Base-by-base conservation (phyloP, 2,888 invertebrate genomes). In the Notocelia uddmanniana region DNA sequence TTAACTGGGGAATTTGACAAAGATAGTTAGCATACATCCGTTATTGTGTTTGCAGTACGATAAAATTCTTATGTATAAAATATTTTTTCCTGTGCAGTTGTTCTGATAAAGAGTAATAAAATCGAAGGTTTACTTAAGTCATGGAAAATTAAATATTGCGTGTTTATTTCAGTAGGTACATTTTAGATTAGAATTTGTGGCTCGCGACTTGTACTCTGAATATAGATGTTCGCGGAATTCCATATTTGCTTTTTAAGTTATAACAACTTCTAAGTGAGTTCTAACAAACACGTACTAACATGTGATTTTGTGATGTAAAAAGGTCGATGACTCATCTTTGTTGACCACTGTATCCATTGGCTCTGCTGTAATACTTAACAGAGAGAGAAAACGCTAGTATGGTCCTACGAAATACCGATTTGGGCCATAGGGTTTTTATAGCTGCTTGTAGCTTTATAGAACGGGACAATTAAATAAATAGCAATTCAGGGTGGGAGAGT, bases 91-190 rank as follows among this genome's bases (percentile, higher is more conserved):
- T 60, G 23, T n/a, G 41, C 41, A 59, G 41, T 23, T 59, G 37
- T 26, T 59, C 34, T 60, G 60, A 45, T 26, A 26, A 60, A 45
- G 45, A 26, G 45, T n/a, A 26, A 45, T 60, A 60, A 60, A 60
- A 45, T 60, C 45, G 23, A 23, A 45, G 45, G 18, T 60, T 60
- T 60, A 45, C 41, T 45, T 45, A 45, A 11, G 5, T 26, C 37
- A 26, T 60, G 60, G 45, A 60, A 60, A 60, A 23, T 45, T 18
- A 60, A 48, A 60, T 18, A 60, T 41, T 21, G 21, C 59, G n/a
- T 41, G 21, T 60, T 60, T 60, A 26, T 60, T 60, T 45, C 26
- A 60, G 5, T 10, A 18, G 37, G 13, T 1, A 19, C 23, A 11
- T 26, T 23, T 45, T 2, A 21, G 59, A 59, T 41, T n/a, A 41